Evolutionary conservation across 2,888 invertebrate species (phyloP).

Genomic region (Drosophila yooni): DNA sequence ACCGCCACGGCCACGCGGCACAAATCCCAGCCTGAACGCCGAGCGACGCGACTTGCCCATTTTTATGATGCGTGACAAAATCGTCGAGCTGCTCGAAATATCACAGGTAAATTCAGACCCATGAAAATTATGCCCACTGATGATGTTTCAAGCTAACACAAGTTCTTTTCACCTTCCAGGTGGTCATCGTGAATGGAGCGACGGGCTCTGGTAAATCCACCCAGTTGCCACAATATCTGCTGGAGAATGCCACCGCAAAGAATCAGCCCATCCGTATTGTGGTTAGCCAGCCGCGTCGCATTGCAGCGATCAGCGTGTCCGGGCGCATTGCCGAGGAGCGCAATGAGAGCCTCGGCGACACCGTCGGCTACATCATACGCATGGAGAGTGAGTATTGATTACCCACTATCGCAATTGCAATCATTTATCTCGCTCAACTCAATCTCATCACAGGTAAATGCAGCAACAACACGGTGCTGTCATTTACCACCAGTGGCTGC

Average conservation of each 20-base stretch:
- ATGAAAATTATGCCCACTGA: neutral
- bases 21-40: constrained; percentile 41
- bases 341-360: constrained; percentile 88
- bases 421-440: neutral
- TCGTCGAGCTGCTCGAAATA: constrained; percentile 58
- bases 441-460: constrained; percentile 67
- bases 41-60: constrained; percentile 77
- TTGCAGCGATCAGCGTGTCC: constrained; percentile 95
- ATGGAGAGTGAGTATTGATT: constrained; percentile 88
- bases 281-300: constrained; percentile 96
- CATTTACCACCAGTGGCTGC: constrained; percentile 84
- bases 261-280: constrained; percentile 91
- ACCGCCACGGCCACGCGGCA: constrained; percentile 59
- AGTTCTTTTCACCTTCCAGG: constrained; percentile 84
- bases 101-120: constrained; percentile 64
- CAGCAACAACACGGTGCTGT: constrained; percentile 74
- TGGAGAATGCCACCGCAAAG: constrained; percentile 89
- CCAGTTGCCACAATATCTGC: constrained; percentile 96
- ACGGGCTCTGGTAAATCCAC: constrained; percentile 98
- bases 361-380: constrained; percentile 95
- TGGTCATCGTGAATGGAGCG: constrained; percentile 91
- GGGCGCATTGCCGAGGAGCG: constrained; percentile 92
- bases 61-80: constrained; percentile 55
- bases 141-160: neutral
- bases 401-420: neutral